Evolutionary conservation across 2,888 invertebrate genomes (phyloP).

Genomic region (Ptilodon capucinus): DNA sequence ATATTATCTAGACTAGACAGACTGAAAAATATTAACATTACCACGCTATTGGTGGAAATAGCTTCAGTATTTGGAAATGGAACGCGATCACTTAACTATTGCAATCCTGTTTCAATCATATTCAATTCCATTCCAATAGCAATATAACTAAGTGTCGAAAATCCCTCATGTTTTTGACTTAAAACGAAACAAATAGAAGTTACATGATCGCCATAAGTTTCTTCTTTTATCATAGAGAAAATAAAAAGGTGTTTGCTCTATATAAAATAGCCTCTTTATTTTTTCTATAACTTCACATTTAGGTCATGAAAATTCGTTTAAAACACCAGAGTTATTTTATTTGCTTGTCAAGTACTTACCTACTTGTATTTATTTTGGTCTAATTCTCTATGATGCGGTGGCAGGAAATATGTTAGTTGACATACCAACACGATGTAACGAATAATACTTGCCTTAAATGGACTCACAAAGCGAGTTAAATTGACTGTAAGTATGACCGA

Average conservation of each 20-base stretch:
- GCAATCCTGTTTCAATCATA: too few species aligned
- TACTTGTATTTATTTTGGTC: not conserved
- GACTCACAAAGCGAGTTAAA: constrained; percentile 34
- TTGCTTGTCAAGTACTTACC: not conserved
- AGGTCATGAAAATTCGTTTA: not conserved
- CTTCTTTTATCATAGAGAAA: too few species aligned
- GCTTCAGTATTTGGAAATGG: too few species aligned
- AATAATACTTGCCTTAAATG: constrained; percentile 22
- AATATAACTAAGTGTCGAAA: too few species aligned
- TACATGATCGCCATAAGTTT: too few species aligned
- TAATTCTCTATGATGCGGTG: not conserved
- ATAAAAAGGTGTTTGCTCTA: too few species aligned
- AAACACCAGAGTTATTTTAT: not conserved
- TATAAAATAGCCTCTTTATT: not conserved
- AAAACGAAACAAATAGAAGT: too few species aligned
- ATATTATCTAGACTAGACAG: not conserved
- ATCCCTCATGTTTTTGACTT: too few species aligned
- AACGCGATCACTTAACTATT: too few species aligned
- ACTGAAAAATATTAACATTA: not conserved
- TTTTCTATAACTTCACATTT: not conserved
- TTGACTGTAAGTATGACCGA: constrained; percentile 26
- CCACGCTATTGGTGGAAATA: not conserved
- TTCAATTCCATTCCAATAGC: too few species aligned
- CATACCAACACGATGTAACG: constrained; percentile 11
- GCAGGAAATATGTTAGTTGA: constrained; percentile 1